phyloP scores from a whole-genome alignment of 1,140 invertebrate species.

The Megalopta genalis region DNA sequence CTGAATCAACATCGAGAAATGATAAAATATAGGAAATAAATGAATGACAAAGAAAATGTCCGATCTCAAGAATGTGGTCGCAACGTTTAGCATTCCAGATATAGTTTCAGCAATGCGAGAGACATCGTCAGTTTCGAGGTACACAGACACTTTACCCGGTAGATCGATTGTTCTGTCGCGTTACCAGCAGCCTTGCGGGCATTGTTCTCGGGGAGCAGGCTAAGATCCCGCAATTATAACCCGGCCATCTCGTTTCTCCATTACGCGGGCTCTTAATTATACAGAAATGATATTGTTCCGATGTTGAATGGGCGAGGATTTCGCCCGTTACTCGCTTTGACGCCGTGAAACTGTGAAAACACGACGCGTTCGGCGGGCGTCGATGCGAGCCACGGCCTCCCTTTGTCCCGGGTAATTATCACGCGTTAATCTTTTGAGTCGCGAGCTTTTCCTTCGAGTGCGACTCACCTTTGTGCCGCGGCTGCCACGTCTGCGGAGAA shows the following conservation, averaged over 20 bases:
- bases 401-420: background rate
- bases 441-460: background rate
- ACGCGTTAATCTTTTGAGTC: conserved; percentile 1
- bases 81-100: too few relatives aligned
- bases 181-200: too few relatives aligned
- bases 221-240: background rate
- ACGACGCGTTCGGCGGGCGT: background rate
- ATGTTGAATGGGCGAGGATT: background rate
- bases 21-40: too few relatives aligned
- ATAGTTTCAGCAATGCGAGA: too few relatives aligned
- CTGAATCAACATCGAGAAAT: too few relatives aligned
- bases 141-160: too few relatives aligned
- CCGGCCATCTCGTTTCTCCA: background rate
- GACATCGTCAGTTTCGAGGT: too few relatives aligned
- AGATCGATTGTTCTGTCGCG: too few relatives aligned
- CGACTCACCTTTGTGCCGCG: background rate
- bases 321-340: too few relatives aligned
- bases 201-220: too few relatives aligned
- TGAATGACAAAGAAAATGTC: too few relatives aligned
- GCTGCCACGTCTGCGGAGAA: background rate
- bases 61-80: too few relatives aligned
- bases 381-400: background rate
- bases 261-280: conserved; percentile 1
- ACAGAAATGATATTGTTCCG: conserved; percentile 2
- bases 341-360: background rate